Evolutionary conservation across 2,113 vertebrate genomes (phyloP).

Genomic region (Thryonomys swinderianus): DNA sequence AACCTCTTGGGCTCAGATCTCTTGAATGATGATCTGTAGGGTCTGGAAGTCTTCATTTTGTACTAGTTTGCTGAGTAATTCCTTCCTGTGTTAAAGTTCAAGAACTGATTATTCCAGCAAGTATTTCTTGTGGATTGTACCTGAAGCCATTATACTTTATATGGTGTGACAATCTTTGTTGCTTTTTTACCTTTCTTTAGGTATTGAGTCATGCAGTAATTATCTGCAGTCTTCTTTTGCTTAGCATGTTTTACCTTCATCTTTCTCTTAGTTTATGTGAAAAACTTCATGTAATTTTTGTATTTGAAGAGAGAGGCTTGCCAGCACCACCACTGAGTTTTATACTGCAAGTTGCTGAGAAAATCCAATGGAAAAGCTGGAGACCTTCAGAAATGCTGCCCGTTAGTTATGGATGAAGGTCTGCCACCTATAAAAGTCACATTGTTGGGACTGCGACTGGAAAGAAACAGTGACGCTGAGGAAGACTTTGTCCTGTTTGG

Average conservation of each 20-base stretch:
- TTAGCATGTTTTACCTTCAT: constrained; percentile 1
- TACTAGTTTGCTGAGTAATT: neutral
- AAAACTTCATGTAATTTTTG: neutral
- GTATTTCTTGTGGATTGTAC: constrained; percentile 26
- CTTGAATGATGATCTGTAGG: neutral
- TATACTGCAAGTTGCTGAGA: neutral
- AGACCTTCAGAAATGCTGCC: neutral
- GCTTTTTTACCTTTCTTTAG: neutral
- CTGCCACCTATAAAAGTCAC: neutral
- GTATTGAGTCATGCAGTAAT: neutral
- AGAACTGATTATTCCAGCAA: neutral
- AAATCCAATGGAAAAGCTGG: neutral
- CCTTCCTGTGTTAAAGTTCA: neutral
- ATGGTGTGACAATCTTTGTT: neutral
- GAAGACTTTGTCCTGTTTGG: neutral
- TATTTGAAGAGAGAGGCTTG: neutral
- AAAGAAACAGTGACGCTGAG: neutral
- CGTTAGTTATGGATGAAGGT: neutral
- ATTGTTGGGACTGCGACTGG: neutral
- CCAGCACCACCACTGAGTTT: neutral
- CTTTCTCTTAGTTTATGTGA: neutral
- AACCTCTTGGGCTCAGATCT: neutral
- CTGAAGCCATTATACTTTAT: neutral
- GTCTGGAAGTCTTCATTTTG: neutral
- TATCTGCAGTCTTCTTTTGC: neutral